A percentile compares a stretch with the other conserved stretches of the same genome.
Conservation (phyloP, 35 echinoderm and acorn worm species). For the Amphiura filiformis region DNA sequence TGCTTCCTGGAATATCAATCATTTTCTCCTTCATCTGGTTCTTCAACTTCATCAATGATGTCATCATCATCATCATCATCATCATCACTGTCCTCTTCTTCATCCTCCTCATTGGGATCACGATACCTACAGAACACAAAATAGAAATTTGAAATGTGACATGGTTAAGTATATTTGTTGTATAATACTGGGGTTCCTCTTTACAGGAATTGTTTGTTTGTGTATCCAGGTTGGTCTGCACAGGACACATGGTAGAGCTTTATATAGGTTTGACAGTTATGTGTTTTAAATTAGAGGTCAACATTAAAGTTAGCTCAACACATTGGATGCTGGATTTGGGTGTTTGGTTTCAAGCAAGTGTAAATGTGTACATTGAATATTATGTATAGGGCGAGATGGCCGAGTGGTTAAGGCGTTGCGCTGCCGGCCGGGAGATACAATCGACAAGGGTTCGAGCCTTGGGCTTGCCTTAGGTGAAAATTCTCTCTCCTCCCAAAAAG, state of each 20-base stretch:
- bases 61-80: constrained; percentile 10
- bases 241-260: no score
- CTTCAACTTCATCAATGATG: background rate
- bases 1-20: background rate
- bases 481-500: no score
- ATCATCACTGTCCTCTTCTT: constrained; percentile 6
- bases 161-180: background rate
- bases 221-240: background rate
- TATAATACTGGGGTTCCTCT: background rate
- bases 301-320: no score
- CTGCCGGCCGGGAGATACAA: no score
- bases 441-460: no score
- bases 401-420: no score
- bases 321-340: no score
- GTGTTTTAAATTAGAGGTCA: no score
- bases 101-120: background rate
- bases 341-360: no score
- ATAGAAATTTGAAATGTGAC: background rate
- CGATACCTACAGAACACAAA: background rate
- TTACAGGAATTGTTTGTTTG: background rate
- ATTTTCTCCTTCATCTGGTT: background rate
- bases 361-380: no score
- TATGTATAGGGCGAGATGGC: no score
- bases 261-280: background rate
- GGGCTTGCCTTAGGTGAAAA: no score